Percentiles rank a stretch among this genome's conserved stretches.
phyloP scores from a whole-genome alignment of 2,113 vertebrate genomes.

The Pheucticus melanocephalus region DNA sequence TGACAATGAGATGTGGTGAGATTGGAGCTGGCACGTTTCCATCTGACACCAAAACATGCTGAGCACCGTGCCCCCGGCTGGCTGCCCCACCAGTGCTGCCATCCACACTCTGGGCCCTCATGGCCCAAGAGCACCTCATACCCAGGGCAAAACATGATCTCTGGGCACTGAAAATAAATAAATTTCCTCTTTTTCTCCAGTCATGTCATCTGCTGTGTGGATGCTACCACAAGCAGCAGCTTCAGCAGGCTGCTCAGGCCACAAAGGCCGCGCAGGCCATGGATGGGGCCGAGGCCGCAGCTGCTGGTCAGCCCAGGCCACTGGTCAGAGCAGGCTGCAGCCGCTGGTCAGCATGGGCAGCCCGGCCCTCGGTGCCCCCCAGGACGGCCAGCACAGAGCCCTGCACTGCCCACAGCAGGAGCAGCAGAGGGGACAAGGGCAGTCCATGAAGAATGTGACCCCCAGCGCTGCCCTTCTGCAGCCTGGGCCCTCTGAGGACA shows the following conservation, averaged over 20 bases:
- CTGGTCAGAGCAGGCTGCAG: rapidly evolving
- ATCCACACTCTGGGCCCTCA: rapidly evolving
- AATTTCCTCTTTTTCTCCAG: background rate
- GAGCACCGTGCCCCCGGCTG: rapidly evolving
- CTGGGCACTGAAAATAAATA: rapidly evolving
- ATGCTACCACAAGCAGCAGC: rapidly evolving
- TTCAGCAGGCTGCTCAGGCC: rapidly evolving
- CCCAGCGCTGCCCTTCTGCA: background rate
- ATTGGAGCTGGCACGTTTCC: rapidly evolving
- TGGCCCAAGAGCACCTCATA: rapidly evolving
- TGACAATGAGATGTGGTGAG: too few relatives aligned
- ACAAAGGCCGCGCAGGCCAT: rapidly evolving
- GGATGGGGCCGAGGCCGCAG: rapidly evolving
- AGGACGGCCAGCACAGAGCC: rapidly evolving
- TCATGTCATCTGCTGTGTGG: background rate
- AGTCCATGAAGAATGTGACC: rapidly evolving
- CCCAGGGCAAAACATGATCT: background rate
- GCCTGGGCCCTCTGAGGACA: rapidly evolving
- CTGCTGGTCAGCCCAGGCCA: rapidly evolving
- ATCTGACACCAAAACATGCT: rapidly evolving
- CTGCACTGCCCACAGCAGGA: background rate
- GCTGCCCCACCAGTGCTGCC: rapidly evolving
- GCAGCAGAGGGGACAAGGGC: background rate
- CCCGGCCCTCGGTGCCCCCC: rapidly evolving
- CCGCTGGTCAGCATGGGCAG: too few relatives aligned